These are phyloP conservation scores for Melieria crassipennis DNA, from an alignment of 2,888 invertebrate genomes.

Conservation along the genomic window DNA sequence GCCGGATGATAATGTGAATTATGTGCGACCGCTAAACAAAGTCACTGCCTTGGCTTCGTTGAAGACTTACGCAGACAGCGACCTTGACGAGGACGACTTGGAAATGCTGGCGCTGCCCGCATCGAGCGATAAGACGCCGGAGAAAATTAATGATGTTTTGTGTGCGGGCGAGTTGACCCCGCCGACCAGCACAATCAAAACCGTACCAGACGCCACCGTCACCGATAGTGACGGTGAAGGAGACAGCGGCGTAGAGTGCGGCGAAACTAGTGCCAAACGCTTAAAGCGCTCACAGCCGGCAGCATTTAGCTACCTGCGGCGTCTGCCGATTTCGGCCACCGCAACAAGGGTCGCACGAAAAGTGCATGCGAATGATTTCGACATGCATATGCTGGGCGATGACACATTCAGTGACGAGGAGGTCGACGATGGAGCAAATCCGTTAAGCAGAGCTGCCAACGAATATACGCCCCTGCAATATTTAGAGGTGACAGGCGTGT, in stretches of 20 bases:
- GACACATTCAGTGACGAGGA: constrained; percentile 45
- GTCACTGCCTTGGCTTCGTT: constrained; percentile 42
- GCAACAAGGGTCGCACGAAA: constrained; percentile 30
- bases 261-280: constrained; percentile 25
- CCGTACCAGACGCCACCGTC: constrained; percentile 14
- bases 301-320: constrained; percentile 42
- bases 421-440: constrained; percentile 32
- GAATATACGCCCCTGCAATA: constrained; percentile 46
- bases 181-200: constrained; percentile 42
- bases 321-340: constrained; percentile 38
- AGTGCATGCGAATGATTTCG: constrained; percentile 6
- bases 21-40: constrained; percentile 42
- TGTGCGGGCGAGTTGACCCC: constrained; percentile 41
- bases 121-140: constrained; percentile 38
- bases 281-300: constrained; percentile 41
- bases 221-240: constrained; percentile 37
- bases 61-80: constrained; percentile 47
- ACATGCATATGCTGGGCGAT: constrained; percentile 40
- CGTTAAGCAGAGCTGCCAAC: neutral
- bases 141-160: constrained; percentile 27
- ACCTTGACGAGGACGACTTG: constrained; percentile 40
- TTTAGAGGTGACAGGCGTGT: constrained; percentile 45
- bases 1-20: constrained; percentile 41
- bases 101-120: constrained; percentile 37
- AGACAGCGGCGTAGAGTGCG: constrained; percentile 15